phyloP scores from a whole-genome alignment of 2,888 invertebrate genomes.

The Drosophila barbarae region DNA sequence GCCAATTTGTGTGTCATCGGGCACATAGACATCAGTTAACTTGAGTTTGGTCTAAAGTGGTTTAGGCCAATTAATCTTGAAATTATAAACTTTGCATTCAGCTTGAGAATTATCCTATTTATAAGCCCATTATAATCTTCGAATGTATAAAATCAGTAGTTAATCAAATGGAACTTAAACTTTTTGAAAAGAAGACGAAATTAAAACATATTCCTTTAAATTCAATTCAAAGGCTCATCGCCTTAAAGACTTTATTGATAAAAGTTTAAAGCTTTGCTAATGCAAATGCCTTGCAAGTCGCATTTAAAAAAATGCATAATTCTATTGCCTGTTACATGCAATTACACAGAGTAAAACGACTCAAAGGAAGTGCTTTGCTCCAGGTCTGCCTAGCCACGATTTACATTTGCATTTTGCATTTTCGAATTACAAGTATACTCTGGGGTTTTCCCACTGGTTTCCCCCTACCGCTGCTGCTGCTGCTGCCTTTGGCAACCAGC shows the following conservation, averaged over 20 bases:
- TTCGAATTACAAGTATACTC: constrained; percentile 41
- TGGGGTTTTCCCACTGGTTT: constrained; percentile 18
- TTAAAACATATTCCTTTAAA: not conserved
- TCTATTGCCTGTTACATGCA: constrained; percentile 62
- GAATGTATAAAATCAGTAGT: not conserved
- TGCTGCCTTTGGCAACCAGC: constrained; percentile 49
- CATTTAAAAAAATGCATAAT: constrained; percentile 62
- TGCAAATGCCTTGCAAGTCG: constrained; percentile 29
- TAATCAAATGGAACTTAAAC: not conserved
- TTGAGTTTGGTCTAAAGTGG: not conserved
- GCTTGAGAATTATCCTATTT: not conserved
- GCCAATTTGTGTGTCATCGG: constrained; percentile 19
- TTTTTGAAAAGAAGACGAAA: not conserved
- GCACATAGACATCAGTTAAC: not conserved
- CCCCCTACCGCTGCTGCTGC: not conserved
- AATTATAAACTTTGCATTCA: not conserved
- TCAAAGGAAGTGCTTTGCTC: constrained; percentile 31
- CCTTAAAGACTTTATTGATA: not conserved
- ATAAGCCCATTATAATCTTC: not conserved
- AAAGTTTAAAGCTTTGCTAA: constrained; percentile 15
- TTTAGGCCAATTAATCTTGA: constrained; percentile 3
- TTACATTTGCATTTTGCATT: constrained; percentile 53
- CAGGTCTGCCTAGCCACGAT: constrained; percentile 35
- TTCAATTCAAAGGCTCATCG: not conserved
- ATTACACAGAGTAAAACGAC: constrained; percentile 53